A percentile compares a stretch with the other conserved stretches of the same genome.
Conservation (phyloP, 2,888 invertebrate species). For the Drosophila koepferae region DNA sequence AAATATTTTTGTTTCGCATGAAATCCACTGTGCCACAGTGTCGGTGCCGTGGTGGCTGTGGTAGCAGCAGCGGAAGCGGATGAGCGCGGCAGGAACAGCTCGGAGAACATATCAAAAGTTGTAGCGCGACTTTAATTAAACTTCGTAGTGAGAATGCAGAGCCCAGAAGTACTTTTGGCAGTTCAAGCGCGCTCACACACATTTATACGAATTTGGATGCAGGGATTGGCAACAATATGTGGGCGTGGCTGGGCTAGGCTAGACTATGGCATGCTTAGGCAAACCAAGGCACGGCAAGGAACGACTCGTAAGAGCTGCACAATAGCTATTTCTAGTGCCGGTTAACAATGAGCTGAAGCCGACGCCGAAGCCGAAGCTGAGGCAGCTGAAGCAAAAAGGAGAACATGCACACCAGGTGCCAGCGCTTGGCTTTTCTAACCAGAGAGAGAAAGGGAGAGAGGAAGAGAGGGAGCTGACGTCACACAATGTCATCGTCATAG, state of each 20-base stretch:
- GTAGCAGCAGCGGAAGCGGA: slow-evolving; percentile 62
- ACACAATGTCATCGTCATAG: slow-evolving; percentile 71
- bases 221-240: slow-evolving; percentile 46
- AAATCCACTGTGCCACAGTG: slow-evolving; percentile 40
- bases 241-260: slow-evolving; percentile 1
- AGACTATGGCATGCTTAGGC: slow-evolving; percentile 1
- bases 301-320: slow-evolving; percentile 28
- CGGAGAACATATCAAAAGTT: slow-evolving; percentile 76
- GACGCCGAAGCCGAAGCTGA: background rate
- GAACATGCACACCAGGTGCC: slow-evolving; percentile 66
- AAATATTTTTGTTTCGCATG: slow-evolving; percentile 2
- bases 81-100: slow-evolving; percentile 69
- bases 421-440: slow-evolving; percentile 35
- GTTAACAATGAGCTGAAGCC: slow-evolving; percentile 48
- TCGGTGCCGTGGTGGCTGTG: slow-evolving; percentile 11
- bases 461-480: slow-evolving; percentile 31
- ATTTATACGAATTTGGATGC: slow-evolving; percentile 27
- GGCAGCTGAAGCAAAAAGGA: slow-evolving; percentile 18
- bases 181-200: slow-evolving; percentile 55
- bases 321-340: slow-evolving; percentile 52
- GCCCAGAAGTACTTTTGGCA: slow-evolving; percentile 72
- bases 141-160: slow-evolving; percentile 63
- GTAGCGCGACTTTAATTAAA: slow-evolving; percentile 79
- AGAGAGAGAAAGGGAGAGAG: background rate
- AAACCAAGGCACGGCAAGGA: background rate